Evolutionary conservation across 2,113 vertebrate genomes (phyloP).

Genomic region (Plecotus auritus): DNA sequence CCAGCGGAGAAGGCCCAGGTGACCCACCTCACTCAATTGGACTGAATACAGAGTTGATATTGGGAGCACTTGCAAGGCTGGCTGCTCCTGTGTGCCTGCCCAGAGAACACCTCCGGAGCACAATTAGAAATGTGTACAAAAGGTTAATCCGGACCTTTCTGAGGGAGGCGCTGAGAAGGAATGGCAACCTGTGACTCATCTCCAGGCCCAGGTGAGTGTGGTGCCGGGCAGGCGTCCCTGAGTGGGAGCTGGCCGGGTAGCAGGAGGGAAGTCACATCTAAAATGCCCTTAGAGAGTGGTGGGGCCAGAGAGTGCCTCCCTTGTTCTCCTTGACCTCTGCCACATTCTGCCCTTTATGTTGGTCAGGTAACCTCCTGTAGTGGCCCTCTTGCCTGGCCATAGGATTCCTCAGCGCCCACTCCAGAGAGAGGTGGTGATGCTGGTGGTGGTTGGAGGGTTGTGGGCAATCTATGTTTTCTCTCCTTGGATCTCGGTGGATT

Average conservation of each 20-base stretch:
- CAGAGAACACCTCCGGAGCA: background rate
- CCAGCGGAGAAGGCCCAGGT: slow-evolving; percentile 37
- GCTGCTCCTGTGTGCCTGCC: background rate
- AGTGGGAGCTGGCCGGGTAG: background rate
- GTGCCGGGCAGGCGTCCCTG: background rate
- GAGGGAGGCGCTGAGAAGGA: background rate
- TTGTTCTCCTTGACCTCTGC: background rate
- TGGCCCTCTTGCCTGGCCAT: background rate
- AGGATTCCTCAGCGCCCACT: background rate
- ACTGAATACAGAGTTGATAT: background rate
- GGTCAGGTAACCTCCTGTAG: background rate
- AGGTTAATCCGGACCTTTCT: background rate
- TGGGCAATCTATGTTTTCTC: background rate
- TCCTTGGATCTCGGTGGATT: background rate
- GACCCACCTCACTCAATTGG: background rate
- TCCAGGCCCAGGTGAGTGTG: background rate
- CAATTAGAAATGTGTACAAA: background rate
- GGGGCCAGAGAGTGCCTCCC: background rate
- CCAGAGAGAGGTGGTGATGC: background rate
- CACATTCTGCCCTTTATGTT: background rate
- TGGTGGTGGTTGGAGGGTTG: background rate
- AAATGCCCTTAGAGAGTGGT: background rate
- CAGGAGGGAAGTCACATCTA: background rate
- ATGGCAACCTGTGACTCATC: background rate
- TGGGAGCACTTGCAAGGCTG: background rate